Evolutionary conservation across 92 coral and sea anemone genomes (phyloP).

Genomic region (Epizoanthus rinbou): DNA sequence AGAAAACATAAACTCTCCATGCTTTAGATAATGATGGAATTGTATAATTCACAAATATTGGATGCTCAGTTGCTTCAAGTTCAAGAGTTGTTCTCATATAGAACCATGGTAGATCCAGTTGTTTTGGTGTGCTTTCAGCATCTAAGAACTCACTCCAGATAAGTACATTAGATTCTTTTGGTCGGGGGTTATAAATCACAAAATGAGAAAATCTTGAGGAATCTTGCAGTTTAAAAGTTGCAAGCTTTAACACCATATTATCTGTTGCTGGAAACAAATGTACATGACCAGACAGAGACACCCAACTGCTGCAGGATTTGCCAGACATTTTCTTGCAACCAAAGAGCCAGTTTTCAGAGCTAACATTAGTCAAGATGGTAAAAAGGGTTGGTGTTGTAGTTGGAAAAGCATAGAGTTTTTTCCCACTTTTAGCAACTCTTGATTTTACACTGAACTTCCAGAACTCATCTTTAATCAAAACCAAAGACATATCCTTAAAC

Average conservation of each 20-base stretch:
- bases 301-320: conserved; percentile 60
- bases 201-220: conserved; percentile 67
- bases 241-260: conserved; percentile 63
- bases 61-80: conserved; percentile 54
- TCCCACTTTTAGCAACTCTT: conserved; percentile 41
- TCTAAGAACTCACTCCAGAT: conserved; percentile 70
- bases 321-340: conserved; percentile 70
- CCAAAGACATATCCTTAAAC: conserved; percentile 47
- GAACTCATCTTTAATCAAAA: conserved; percentile 65
- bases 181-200: conserved; percentile 54
- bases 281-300: conserved; percentile 62
- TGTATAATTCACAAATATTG: conserved; percentile 73
- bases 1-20: conserved; percentile 85
- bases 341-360: conserved; percentile 68
- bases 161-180: conserved; percentile 45
- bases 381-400: conserved; percentile 61
- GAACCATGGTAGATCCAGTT: conserved; percentile 73
- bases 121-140: conserved; percentile 42
- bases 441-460: conserved; percentile 73
- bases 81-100: conserved; percentile 59
- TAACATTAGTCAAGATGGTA: conserved; percentile 60
- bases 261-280: conserved; percentile 57
- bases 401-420: conserved; percentile 68
- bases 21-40: conserved; percentile 73
- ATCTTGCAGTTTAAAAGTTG: conserved; percentile 47